A percentile compares a stretch with the other conserved stretches of the same genome.
Conservation (phyloP, 2,888 invertebrate genomes). For the Heliconius ethilla region DNA sequence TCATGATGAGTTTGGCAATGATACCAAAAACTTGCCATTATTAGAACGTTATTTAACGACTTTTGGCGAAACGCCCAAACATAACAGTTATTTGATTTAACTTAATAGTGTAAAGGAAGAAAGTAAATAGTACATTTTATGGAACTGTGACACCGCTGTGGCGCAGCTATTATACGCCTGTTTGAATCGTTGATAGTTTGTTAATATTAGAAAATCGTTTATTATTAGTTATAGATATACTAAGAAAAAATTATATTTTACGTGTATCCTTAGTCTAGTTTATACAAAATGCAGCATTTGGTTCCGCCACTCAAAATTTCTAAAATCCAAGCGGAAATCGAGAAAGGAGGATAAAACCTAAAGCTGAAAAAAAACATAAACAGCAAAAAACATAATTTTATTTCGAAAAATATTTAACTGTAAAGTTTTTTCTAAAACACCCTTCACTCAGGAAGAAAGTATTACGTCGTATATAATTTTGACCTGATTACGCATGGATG, state of each 20-base stretch:
- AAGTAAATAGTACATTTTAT: slow-evolving; percentile 24
- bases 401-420: too few relatives aligned
- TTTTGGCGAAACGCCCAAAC: slow-evolving; percentile 22
- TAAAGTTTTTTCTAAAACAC: slow-evolving; percentile 2
- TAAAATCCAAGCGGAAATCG: neutral
- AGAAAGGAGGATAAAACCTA: neutral
- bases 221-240: neutral
- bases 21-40: slow-evolving; percentile 11
- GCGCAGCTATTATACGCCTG: neutral
- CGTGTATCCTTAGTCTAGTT: neutral
- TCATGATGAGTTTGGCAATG: slow-evolving; percentile 25
- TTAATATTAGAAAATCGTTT: neutral
- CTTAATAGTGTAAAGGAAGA: slow-evolving; percentile 21
- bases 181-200: too few relatives aligned
- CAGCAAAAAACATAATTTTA: neutral
- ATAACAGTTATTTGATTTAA: slow-evolving; percentile 27
- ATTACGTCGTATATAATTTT: slow-evolving; percentile 11
- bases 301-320: neutral
- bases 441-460: neutral
- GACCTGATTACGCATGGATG: slow-evolving; percentile 24
- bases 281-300: neutral
- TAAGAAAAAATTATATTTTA: neutral
- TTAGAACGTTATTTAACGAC: slow-evolving; percentile 23
- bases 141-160: neutral
- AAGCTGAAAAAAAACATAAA: neutral